Conservation (phyloP, 2,888 invertebrate genomes). For the Andrena marginata region DNA sequence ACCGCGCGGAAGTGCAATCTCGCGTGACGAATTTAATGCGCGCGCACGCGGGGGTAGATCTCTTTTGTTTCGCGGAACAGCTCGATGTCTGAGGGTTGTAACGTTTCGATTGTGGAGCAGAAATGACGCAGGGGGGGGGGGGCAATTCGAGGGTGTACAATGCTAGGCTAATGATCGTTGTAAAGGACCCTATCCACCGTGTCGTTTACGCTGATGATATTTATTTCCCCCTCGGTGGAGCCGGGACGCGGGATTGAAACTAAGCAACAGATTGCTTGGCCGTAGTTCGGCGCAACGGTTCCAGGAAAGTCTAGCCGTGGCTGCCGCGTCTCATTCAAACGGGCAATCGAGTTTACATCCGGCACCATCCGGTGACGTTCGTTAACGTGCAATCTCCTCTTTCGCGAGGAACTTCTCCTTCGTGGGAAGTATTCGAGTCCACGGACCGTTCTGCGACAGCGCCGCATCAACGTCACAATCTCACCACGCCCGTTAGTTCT, state of each 20-base stretch:
- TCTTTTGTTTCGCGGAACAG: not conserved
- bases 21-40: not conserved
- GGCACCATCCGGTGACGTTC: conserved; percentile 63
- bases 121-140: conserved; percentile 27
- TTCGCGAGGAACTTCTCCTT: conserved; percentile 20
- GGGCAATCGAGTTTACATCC: conserved; percentile 70
- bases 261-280: conserved; percentile 69
- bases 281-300: conserved; percentile 46
- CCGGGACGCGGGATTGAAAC: conserved; percentile 55
- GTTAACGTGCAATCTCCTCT: conserved; percentile 69
- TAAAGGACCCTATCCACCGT: conserved; percentile 48
- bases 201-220: conserved; percentile 58
- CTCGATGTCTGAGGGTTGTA: conserved; percentile 2
- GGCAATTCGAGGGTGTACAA: conserved; percentile 26
- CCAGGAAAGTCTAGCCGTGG: conserved; percentile 54
- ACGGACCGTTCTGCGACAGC: not conserved
- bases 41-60: not conserved
- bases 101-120: conserved; percentile 18
- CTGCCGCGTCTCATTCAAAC: conserved; percentile 61
- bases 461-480: conserved; percentile 2
- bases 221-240: conserved; percentile 34
- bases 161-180: conserved; percentile 49
- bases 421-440: not conserved
- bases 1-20: not conserved
- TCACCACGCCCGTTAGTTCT: not conserved